Evolutionary conservation across 2,113 vertebrate genomes (phyloP).

Genomic region (Penelope pileata): DNA sequence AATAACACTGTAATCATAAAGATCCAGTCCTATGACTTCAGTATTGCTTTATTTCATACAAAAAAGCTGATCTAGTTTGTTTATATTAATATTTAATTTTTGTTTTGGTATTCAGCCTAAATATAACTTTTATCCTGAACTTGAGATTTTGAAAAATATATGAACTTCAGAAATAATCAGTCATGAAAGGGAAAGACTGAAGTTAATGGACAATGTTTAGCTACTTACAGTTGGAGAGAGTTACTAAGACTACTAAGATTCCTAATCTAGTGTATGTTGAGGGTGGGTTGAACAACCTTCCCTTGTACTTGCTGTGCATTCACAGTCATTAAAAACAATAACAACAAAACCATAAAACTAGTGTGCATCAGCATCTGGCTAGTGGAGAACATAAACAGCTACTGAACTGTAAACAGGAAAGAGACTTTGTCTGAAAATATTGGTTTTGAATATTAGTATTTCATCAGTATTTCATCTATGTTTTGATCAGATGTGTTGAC

Average conservation of each 20-base stretch:
- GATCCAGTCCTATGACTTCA: not conserved
- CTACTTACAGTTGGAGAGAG: not conserved
- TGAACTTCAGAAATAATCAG: not conserved
- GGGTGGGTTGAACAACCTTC: not conserved
- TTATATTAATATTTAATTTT: not conserved
- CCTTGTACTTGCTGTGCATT: not conserved
- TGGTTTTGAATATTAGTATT: not conserved
- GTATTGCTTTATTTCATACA: not conserved
- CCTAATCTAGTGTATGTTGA: not conserved
- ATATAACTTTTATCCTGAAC: not conserved
- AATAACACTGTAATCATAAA: not conserved
- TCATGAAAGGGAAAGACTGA: not conserved
- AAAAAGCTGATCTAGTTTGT: not conserved
- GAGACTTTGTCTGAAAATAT: not conserved
- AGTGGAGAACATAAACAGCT: not conserved
- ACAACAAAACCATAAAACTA: not conserved
- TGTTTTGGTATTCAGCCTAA: not conserved
- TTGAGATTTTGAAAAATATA: not conserved
- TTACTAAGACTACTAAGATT: not conserved
- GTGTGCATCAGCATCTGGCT: not conserved
- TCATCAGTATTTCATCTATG: not conserved
- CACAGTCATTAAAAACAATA: not conserved
- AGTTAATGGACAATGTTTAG: not conserved
- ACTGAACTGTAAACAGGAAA: not conserved
- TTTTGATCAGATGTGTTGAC: constrained; percentile 7